phyloP scores from a whole-genome alignment of 2,797 vertebrate species.

The Takifugu ocellatus region DNA sequence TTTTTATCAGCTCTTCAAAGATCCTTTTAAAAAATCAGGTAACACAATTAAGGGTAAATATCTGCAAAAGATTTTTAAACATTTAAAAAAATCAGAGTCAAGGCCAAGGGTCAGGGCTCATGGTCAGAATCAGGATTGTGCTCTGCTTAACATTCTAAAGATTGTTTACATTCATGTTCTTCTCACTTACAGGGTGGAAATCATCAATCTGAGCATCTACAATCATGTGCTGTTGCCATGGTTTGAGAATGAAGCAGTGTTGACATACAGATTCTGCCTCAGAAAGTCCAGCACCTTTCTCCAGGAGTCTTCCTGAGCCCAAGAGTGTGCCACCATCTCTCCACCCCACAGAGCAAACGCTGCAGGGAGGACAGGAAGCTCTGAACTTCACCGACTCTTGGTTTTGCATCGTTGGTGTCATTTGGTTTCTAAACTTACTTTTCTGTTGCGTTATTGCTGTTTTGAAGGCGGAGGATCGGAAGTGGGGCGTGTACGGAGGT shows the following conservation, averaged over 20 bases:
- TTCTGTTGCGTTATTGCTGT: fast-evolving
- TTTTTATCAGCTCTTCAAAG: too few species aligned
- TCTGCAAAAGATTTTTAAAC: too few species aligned
- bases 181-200: too few species aligned
- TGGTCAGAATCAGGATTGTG: background rate
- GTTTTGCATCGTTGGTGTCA: background rate
- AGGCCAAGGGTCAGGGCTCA: background rate
- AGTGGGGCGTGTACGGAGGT: conserved; percentile 29
- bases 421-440: conserved; percentile 1
- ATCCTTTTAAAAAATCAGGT: too few species aligned
- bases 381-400: background rate
- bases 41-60: too few species aligned
- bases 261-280: conserved; percentile 47
- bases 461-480: conserved; percentile 38
- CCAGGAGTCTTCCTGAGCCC: conserved; percentile 75
- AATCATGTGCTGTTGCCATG: background rate
- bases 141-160: too few species aligned
- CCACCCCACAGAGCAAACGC: conserved; percentile 72
- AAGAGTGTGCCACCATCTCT: conserved; percentile 47
- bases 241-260: background rate
- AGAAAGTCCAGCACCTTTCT: conserved; percentile 68
- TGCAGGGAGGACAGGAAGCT: conserved; percentile 21
- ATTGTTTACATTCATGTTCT: too few species aligned
- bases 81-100: background rate
- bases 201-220: too few species aligned